Evolutionary conservation across 1,140 invertebrate genomes (phyloP).

Genomic region (Bombus waltoni): DNA sequence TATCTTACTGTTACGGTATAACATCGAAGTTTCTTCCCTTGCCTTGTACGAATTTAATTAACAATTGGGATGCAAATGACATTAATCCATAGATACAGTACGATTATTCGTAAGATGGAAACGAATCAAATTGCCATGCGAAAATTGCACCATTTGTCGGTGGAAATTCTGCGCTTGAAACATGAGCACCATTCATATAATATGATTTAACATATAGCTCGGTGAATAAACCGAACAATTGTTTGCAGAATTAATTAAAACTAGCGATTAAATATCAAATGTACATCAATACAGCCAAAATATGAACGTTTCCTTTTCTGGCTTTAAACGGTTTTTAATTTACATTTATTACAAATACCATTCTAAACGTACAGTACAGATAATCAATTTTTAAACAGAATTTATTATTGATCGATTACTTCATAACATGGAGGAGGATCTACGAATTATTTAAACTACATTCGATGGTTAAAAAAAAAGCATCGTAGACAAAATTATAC

Average conservation of each 20-base stretch:
- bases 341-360: background rate
- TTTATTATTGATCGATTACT: background rate
- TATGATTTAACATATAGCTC: background rate
- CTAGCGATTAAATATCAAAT: too few relatives aligned
- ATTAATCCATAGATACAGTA: background rate
- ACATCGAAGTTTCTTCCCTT: background rate
- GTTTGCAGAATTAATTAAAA: background rate
- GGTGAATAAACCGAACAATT: background rate
- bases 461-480: too few relatives aligned
- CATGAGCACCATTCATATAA: background rate
- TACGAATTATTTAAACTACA: background rate
- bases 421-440: background rate
- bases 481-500: too few relatives aligned
- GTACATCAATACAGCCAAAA: background rate
- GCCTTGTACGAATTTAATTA: background rate
- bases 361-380: background rate
- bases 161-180: background rate
- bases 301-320: background rate
- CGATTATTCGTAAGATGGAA: background rate
- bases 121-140: background rate
- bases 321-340: background rate
- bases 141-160: background rate
- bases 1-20: background rate
- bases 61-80: background rate
- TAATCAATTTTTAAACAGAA: background rate